Evolutionary conservation across 2,113 vertebrate species (phyloP).

Genomic region (Nipponia nippon): DNA sequence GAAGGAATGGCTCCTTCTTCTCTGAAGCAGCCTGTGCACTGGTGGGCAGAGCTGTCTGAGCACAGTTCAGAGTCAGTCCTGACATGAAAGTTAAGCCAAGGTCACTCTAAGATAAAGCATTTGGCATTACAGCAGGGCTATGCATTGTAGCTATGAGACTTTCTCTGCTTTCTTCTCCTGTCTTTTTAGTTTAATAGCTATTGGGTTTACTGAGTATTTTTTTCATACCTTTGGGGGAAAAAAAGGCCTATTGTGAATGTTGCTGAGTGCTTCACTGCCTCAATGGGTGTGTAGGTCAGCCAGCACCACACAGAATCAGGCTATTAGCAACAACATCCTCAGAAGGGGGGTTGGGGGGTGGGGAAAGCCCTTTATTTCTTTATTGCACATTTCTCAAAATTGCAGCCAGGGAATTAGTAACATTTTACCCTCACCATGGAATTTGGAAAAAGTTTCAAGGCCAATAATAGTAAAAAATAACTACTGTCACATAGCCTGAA

Average conservation of each 20-base stretch:
- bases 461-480: neutral
- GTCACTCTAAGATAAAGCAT: neutral
- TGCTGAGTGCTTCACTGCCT: neutral
- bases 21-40: neutral
- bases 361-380: neutral
- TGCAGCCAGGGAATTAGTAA: neutral
- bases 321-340: neutral
- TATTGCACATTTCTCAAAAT: neutral
- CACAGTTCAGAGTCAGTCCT: constrained; percentile 9
- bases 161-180: neutral
- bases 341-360: accelerated
- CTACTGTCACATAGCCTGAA: neutral
- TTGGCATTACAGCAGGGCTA: neutral
- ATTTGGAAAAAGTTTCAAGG: neutral
- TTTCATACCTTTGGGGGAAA: neutral
- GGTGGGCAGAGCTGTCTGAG: neutral
- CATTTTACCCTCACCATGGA: neutral
- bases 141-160: neutral
- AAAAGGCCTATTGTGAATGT: neutral
- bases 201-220: neutral
- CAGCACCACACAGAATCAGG: neutral
- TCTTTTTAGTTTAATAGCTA: constrained; percentile 1
- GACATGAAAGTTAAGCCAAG: constrained; percentile 18
- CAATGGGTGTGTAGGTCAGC: neutral
- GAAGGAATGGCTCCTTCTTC: neutral